These are phyloP conservation scores for Amphiura filiformis DNA, from an alignment of 35 echinoderm and acorn worm genomes.

Conservation along the genomic window DNA sequence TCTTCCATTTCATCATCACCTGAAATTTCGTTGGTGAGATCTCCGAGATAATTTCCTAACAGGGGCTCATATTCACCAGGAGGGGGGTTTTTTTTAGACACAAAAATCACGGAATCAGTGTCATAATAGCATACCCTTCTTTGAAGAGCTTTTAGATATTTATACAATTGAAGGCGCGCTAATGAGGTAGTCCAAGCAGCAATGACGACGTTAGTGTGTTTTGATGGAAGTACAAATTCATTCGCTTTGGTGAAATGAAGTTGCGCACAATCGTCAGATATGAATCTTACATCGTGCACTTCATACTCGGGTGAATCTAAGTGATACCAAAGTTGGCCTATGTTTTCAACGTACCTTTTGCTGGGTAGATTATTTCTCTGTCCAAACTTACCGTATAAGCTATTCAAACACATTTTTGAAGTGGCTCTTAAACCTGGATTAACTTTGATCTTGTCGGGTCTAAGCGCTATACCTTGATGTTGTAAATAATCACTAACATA, in stretches of 20 bases:
- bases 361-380: too few relatives aligned
- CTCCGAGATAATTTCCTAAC: conserved; percentile 33
- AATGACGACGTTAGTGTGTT: conserved; percentile 61
- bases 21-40: conserved; percentile 42
- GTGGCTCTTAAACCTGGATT: conserved; percentile 18
- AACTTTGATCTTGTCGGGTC: background rate
- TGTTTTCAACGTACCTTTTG: conserved; percentile 26
- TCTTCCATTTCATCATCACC: conserved; percentile 38
- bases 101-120: conserved; percentile 41
- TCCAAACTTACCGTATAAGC: conserved; percentile 67
- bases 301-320: background rate
- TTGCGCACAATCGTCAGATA: conserved; percentile 29
- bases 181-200: conserved; percentile 60
- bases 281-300: conserved; percentile 36
- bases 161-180: conserved; percentile 61
- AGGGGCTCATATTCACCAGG: background rate
- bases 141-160: conserved; percentile 23
- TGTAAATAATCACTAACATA: conserved; percentile 18
- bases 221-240: conserved; percentile 43
- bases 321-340: conserved; percentile 9
- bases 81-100: background rate
- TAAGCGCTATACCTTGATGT: conserved; percentile 24
- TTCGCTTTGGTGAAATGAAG: conserved; percentile 31
- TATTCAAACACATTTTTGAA: conserved; percentile 63
- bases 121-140: conserved; percentile 38